Base-by-base conservation (phyloP, 2,888 invertebrate genomes). In the Heliothis peltigera region DNA sequence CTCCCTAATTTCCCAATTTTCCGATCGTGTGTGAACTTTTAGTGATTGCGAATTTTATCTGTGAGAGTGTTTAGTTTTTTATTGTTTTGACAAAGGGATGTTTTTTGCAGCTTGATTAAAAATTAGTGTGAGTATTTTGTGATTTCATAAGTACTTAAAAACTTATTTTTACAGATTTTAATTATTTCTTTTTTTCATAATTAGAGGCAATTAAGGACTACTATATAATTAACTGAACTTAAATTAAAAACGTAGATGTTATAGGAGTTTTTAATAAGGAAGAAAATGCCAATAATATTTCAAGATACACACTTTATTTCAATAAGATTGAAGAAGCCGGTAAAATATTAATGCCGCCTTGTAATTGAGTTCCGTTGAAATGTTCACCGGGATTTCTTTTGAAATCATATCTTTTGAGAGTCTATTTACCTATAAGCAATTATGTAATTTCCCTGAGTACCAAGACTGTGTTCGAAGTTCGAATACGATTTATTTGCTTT, bases 21-120 rank as follows among this genome's bases (percentile, higher is more conserved):
- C 82, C 87, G 88, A 82, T 83, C 86, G 86, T 77, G 82, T 63
- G 75, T 70, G 77, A 87, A 89, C 89, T 89, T 88, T 87, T 79
- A 71, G 82, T 86, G 85, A 75, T 58, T 70, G 65, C 71, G 68
- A 80, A 77, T 67, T 64, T 70, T 63, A 7, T 69, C 56, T 66
- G 69, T 68, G 79, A 78, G 64, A 62, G 80, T 82, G 84, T 72
- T 75, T 53, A 44, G 54, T 67, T 80, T 78, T 66, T 74, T 75
- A 55, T 59, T 56, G 74, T 79, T 79, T 67, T 59, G 48, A 44
- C 71, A 72, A 67, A 79, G 77, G 80, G 68, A 77, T 82, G 79
- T 81, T 72, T 66, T 54, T 59, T 55, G 55, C 51, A 3, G 57
- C 47, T 42, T 66, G 43, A 47, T 25, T 52, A 39, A 47, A 46